Base-by-base conservation (phyloP, 2,797 vertebrate species). In the Protonibea diacanthus region DNA sequence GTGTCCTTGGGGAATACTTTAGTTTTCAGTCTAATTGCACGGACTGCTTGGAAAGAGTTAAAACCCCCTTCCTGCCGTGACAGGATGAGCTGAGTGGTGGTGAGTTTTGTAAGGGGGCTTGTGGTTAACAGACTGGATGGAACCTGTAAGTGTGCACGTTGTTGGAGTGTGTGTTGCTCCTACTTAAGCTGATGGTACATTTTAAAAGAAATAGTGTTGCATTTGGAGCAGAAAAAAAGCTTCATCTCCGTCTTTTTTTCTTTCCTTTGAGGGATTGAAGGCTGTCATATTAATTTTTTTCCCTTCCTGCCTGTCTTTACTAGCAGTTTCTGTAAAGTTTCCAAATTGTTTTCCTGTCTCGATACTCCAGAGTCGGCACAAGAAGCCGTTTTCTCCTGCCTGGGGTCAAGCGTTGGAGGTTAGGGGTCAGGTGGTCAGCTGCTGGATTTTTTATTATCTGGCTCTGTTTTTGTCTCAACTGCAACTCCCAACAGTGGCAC, bases 1-100 rank as follows among this genome's bases (percentile, higher is more conserved):
- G 83, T 82, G 91, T 89, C 91, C 86, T 77, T 74, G 71, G 83
- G 83, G 88, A 81, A 78, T 78, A 77, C 71, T 87, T 81, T 64
- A 83, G 70, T 85, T 88, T 87, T 88, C 74, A 83, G 71, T 79
- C 71, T 86, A 88, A 88, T 90, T 82, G 84, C 74, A 73, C 42
- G 47, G 63, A 62, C 51, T 83, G 76, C 51, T 84, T 80, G 65
- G 38, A 81, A 75, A 74, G 67, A 76, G 71, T 79, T 58, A 17
- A 78, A 76, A 61, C 83, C 81, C 76, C 80, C 67, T 67, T 85
- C 82, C 86, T 87, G 81, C 64, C 83, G 63, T 5, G 63, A 85
- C 68, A 73, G 78, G 82, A 85, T 53, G 48, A 82, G 73, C 72
- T 47, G 65, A 82, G 76, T 23, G 52, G 25, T 81, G 62, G 72